phyloP scores from a whole-genome alignment of 1,140 invertebrate genomes.

The Lysiphlebus fabarum region DNA sequence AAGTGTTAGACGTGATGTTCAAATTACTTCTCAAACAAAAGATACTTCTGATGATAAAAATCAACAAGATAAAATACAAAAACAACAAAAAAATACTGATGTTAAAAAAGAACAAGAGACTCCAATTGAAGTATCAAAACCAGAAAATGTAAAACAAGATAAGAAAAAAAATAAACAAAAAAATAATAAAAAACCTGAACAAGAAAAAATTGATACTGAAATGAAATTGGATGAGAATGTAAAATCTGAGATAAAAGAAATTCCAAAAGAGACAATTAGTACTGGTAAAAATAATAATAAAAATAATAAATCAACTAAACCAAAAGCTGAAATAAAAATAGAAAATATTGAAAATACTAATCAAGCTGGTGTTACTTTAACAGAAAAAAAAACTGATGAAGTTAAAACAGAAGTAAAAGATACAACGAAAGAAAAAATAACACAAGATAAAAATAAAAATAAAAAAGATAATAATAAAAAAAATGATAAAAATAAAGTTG shows the following conservation, averaged over 20 bases:
- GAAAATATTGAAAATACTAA: not conserved
- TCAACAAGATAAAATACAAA: not conserved
- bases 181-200: conserved; percentile 14
- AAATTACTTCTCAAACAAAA: not conserved
- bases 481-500: conserved; percentile 34
- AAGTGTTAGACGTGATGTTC: conserved; percentile 31
- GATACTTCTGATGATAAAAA: not conserved
- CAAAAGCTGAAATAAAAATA: conserved; percentile 19
- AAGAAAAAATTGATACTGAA: not conserved
- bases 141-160: not conserved
- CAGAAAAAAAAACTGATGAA: too few species aligned
- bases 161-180: conserved; percentile 14
- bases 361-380: not conserved
- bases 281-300: conserved; percentile 6
- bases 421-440: conserved; percentile 2
- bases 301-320: conserved; percentile 14
- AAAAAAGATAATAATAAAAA: conserved; percentile 26
- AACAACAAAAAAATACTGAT: conserved; percentile 7
- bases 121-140: not conserved
- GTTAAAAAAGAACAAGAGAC: not conserved
- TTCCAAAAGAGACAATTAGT: not conserved
- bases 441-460: conserved; percentile 2
- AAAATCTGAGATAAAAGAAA: not conserved
- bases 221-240: not conserved
- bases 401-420: not conserved